Percentiles rank a stretch among this genome's conserved stretches.
Evolutionary conservation across 2,888 invertebrate species (phyloP).

Genomic region (Cristatella mucedo): DNA sequence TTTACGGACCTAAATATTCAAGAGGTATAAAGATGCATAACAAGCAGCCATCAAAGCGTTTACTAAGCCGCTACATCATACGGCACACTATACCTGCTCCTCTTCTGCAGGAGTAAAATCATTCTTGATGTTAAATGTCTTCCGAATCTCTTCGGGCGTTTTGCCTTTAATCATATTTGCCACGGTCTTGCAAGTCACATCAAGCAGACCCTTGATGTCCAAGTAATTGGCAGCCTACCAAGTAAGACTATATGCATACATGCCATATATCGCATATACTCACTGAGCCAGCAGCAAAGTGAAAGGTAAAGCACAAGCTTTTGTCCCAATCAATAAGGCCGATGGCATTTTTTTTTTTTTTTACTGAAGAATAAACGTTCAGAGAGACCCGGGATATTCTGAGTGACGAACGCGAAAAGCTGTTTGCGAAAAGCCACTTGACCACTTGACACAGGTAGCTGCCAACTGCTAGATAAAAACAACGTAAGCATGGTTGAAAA

Average conservation of each 20-base stretch:
- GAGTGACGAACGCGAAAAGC: too few species aligned
- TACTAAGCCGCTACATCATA: background rate
- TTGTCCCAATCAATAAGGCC: too few species aligned
- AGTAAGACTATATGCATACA: slow-evolving; percentile 1
- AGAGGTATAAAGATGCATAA: background rate
- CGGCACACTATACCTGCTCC: slow-evolving; percentile 57
- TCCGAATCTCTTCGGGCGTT: slow-evolving; percentile 89
- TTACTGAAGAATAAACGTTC: too few species aligned
- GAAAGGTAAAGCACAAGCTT: too few species aligned
- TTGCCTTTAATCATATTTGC: slow-evolving; percentile 98
- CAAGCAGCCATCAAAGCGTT: background rate
- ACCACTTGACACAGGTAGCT: too few species aligned
- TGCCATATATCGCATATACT: too few species aligned
- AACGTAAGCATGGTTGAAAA: too few species aligned
- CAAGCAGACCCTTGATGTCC: slow-evolving; percentile 70
- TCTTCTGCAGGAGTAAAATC: slow-evolving; percentile 85
- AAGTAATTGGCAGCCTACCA: slow-evolving; percentile 74
- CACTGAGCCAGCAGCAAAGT: too few species aligned
- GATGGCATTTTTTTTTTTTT: too few species aligned
- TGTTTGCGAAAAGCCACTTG: too few species aligned
- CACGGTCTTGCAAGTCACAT: slow-evolving; percentile 94
- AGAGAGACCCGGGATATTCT: too few species aligned
- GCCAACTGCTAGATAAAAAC: too few species aligned
- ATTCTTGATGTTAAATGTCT: slow-evolving; percentile 90
- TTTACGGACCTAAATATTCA: slow-evolving; percentile 34